phyloP scores from a whole-genome alignment of 2,113 vertebrate genomes.

The Pycnonotus jocosus region DNA sequence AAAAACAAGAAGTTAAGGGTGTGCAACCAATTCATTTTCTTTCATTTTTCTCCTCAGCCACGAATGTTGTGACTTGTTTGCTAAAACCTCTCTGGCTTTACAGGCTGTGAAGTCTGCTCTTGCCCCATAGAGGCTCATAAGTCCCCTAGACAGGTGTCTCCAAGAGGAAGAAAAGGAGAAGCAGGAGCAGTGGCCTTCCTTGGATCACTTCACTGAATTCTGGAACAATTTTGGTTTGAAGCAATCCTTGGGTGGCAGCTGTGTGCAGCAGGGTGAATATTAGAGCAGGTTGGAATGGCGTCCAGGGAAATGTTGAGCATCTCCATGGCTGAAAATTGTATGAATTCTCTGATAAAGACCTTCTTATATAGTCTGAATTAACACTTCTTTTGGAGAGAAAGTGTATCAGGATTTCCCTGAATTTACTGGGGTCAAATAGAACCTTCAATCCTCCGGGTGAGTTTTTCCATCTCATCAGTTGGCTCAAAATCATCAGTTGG shows the following conservation, averaged over 20 bases:
- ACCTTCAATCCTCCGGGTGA: neutral
- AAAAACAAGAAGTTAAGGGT: neutral
- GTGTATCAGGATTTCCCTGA: neutral
- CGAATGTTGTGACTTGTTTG: neutral
- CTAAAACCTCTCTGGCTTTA: neutral
- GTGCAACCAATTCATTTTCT: neutral
- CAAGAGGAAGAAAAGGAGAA: neutral
- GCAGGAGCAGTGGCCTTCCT: neutral
- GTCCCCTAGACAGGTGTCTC: neutral
- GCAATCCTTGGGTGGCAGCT: neutral
- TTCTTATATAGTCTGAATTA: neutral
- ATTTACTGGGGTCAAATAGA: neutral
- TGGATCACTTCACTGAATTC: neutral
- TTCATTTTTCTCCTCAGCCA: neutral
- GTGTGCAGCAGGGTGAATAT: neutral
- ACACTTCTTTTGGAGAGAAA: neutral
- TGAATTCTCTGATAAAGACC: neutral
- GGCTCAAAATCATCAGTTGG: neutral
- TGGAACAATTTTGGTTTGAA: neutral
- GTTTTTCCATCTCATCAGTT: neutral
- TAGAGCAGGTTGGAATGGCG: neutral
- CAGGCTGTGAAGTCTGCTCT: neutral
- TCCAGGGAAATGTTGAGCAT: neutral
- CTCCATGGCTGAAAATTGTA: neutral
- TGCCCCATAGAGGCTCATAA: neutral